Evolutionary conservation across 2,888 invertebrate species (phyloP).

Genomic region (Agrotis clavis): DNA sequence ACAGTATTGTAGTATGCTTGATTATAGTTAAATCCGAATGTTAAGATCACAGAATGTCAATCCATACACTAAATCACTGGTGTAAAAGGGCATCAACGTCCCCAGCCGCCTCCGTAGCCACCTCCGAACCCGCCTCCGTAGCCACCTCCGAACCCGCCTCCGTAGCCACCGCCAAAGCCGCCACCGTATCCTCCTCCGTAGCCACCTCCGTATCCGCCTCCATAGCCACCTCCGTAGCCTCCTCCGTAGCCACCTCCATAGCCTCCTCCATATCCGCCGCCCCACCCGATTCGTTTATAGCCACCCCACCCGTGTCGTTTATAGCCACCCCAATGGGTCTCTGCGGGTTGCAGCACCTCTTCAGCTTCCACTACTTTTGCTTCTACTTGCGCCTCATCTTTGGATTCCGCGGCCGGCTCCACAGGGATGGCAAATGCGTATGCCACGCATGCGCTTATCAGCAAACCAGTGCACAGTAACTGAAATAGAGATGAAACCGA

Average conservation of each 20-base stretch:
- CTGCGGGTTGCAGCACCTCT: conserved; percentile 51
- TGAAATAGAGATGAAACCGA: conserved; percentile 53
- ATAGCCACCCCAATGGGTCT: conserved; percentile 52
- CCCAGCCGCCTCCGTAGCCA: conserved; percentile 15
- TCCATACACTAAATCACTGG: conserved; percentile 24
- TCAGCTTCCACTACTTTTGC: conserved; percentile 49
- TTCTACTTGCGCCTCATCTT: conserved; percentile 33
- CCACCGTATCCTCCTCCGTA: conserved; percentile 45
- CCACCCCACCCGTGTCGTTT: conserved; percentile 47
- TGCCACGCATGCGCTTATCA: conserved; percentile 76
- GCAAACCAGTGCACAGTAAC: conserved; percentile 72
- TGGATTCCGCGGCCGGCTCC: conserved; percentile 60
- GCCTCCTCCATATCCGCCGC: conserved; percentile 25
- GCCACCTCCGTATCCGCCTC: conserved; percentile 49
- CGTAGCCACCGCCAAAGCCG: conserved; percentile 47
- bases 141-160: conserved; percentile 33
- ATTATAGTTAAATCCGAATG: conserved; percentile 21
- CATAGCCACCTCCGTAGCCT: conserved; percentile 19
- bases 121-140: not conserved
- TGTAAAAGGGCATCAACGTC: conserved; percentile 5
- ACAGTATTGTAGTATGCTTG: conserved; percentile 4
- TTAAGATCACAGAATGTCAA: conserved; percentile 29
- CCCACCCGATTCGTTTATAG: conserved; percentile 37
- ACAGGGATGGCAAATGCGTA: conserved; percentile 74
- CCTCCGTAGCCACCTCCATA: conserved; percentile 43